Base-by-base conservation (phyloP, 2,888 invertebrate genomes). In the Netelia inedita region DNA sequence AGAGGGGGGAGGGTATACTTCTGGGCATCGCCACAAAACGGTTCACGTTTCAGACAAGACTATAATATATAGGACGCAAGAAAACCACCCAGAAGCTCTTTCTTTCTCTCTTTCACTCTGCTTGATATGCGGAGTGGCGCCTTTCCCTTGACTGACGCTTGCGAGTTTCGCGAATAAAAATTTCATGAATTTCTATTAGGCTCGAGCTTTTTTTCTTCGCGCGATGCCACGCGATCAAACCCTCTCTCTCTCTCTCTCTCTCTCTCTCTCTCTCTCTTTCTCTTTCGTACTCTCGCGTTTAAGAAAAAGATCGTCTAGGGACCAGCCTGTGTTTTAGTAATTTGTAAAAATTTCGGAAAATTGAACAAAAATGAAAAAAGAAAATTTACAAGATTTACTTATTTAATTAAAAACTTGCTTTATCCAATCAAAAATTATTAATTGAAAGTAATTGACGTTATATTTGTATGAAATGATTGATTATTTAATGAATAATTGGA, bases 121-220 rank as follows among this genome's bases (percentile, higher is more conserved):
- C 84, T 93, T 93, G 91, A 92, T 93, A 93, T 93, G 93, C 94
- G 90, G 91, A 88, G 78, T 88, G 86, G 89, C 88, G 90, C 88
- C 53, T 85, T 85, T 86, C 90, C 89, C 92, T 93, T 93, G 93
- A 93, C 92, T 93, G 93, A 93, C 93, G 93, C 92, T 90, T 92
- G 50, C 89, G 90, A 92, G 92, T 91, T 87, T 87, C 91, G 89
- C 91, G 93, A 92, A 93, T 93, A 93, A 93, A 93, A 93, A 92
- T 93, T 93, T 93, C 93, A 93, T 93, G 93, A 93, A 93, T 92
- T 93, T 93, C 93, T 93, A 93, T 93, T 93, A 93, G 89, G 68
- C 90, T 88, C 83, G 89, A 87, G 89, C 89, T 91, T 91, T 91
- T 91, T 90, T 89, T 66, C 79, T 82, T 72, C 68, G 35, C 46